Percentiles rank a stretch among this genome's conserved stretches.
Conservation (phyloP, 2,888 invertebrate genomes). For the Didymodactylos carnosus region DNA sequence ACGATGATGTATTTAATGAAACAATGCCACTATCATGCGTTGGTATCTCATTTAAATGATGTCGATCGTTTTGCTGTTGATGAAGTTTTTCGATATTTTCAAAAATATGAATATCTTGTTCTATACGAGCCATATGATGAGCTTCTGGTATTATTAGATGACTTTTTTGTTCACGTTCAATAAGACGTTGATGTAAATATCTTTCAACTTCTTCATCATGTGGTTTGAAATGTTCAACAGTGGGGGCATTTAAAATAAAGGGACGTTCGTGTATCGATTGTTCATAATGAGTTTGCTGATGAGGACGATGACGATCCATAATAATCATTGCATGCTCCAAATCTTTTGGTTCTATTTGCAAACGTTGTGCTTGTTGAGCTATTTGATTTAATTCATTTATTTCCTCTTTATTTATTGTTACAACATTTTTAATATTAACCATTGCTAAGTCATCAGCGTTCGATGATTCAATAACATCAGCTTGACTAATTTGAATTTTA, state of each 20-base stretch:
- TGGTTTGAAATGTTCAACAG: background rate
- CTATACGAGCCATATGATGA: background rate
- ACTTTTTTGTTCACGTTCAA: background rate
- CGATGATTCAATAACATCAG: background rate
- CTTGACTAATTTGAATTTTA: background rate
- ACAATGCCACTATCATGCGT: background rate
- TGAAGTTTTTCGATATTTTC: background rate
- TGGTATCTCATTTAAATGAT: background rate
- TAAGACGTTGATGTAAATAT: background rate
- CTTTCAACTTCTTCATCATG: background rate
- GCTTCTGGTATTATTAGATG: background rate
- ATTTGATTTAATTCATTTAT: background rate
- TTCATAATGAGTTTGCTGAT: background rate
- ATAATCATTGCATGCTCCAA: background rate
- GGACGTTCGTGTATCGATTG: background rate
- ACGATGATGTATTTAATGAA: background rate
- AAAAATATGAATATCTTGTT: background rate
- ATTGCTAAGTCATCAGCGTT: background rate
- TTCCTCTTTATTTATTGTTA: background rate
- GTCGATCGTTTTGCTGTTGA: background rate
- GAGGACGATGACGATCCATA: no score
- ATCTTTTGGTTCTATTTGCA: background rate
- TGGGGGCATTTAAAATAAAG: background rate
- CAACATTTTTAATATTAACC: background rate
- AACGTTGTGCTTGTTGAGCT: background rate